Evolutionary conservation across 2,113 vertebrate genomes (phyloP).

Genomic region (Ailuropoda melanoleuca): DNA sequence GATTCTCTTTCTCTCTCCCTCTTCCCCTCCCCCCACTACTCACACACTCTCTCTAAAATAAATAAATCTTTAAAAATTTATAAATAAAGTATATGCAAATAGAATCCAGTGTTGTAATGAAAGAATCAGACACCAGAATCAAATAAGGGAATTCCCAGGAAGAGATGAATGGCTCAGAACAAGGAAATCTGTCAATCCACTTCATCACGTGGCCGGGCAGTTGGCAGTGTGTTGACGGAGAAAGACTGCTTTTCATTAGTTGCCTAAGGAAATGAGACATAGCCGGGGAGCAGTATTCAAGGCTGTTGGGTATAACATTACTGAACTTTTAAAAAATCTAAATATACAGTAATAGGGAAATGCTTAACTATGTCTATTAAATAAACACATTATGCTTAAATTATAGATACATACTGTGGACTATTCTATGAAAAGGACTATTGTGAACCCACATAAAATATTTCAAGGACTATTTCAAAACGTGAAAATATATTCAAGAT

Average conservation of each 20-base stretch:
- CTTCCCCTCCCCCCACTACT: neutral
- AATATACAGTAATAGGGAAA: slow-evolving; percentile 3
- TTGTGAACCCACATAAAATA: neutral
- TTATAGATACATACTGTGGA: neutral
- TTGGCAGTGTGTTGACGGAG: neutral
- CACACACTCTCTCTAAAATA: neutral
- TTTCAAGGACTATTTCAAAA: slow-evolving; percentile 29
- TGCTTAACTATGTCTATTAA: neutral
- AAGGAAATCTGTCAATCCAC: neutral
- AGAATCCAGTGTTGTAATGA: slow-evolving; percentile 1
- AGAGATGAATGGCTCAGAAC: neutral
- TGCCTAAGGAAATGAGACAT: neutral
- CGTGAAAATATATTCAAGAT: neutral
- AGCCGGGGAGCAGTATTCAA: neutral
- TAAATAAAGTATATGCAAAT: slow-evolving; percentile 10
- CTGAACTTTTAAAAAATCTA: slow-evolving; percentile 33
- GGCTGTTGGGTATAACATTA: neutral
- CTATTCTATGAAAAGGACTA: neutral
- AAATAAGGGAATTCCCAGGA: neutral
- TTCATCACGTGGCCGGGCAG: neutral
- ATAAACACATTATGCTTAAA: neutral
- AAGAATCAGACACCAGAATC: slow-evolving; percentile 8
- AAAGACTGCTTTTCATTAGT: slow-evolving; percentile 27
- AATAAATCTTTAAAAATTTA: neutral
- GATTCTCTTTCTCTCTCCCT: neutral